phyloP scores from a whole-genome alignment of 2,113 vertebrate genomes.

The Lutjanus erythropterus region DNA sequence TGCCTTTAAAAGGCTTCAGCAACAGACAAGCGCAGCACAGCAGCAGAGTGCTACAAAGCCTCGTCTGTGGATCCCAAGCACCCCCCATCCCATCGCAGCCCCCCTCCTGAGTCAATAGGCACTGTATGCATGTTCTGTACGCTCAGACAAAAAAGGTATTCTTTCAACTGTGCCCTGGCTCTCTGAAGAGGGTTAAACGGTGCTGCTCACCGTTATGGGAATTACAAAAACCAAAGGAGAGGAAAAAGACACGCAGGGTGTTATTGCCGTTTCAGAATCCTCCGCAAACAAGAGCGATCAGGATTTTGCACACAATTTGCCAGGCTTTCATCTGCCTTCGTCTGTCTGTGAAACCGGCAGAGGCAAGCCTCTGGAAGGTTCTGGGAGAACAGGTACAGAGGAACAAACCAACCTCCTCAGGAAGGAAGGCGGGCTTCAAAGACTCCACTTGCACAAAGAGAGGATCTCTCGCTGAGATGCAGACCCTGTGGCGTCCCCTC shows the following conservation, averaged over 20 bases:
- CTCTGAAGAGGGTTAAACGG: slow-evolving; percentile 81
- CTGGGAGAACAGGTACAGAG: slow-evolving; percentile 66
- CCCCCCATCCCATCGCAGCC: slow-evolving; percentile 37
- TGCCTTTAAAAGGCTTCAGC: slow-evolving; percentile 83
- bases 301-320: slow-evolving; percentile 70
- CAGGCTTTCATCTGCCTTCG: slow-evolving; percentile 76
- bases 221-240: slow-evolving; percentile 72
- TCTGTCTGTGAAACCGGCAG: slow-evolving; percentile 53
- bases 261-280: slow-evolving; percentile 66
- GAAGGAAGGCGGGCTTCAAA: slow-evolving; percentile 75
- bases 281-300: slow-evolving; percentile 67
- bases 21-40: slow-evolving; percentile 74
- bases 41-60: slow-evolving; percentile 78
- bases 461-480: slow-evolving; percentile 57
- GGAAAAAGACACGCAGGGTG: slow-evolving; percentile 50
- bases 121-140: slow-evolving; percentile 78
- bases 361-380: slow-evolving; percentile 68
- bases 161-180: slow-evolving; percentile 75
- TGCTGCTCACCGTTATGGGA: slow-evolving; percentile 71
- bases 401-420: slow-evolving; percentile 71
- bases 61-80: slow-evolving; percentile 65
- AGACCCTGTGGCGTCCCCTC: slow-evolving; percentile 60
- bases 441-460: slow-evolving; percentile 62
- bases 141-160: slow-evolving; percentile 75
- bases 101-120: slow-evolving; percentile 74